Conservation (phyloP, 2,113 vertebrate species). For the Gorsachius goisagi region DNA sequence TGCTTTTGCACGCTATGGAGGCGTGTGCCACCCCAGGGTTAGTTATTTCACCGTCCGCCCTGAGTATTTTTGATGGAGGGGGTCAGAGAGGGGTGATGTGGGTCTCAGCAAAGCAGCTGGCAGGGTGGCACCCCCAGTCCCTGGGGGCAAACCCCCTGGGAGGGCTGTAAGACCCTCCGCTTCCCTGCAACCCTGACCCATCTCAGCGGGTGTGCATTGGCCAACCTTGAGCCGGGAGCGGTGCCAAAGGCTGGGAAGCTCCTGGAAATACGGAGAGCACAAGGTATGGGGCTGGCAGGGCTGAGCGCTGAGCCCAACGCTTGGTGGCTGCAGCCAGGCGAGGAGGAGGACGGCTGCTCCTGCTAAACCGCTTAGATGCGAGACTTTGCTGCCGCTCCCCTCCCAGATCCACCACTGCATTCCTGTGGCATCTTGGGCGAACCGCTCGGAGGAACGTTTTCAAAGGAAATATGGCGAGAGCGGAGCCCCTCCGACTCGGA, state of each 20-base stretch:
- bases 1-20: accelerated
- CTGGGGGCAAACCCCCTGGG: neutral
- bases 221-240: accelerated
- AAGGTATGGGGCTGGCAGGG: neutral
- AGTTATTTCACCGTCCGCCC: neutral
- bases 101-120: neutral
- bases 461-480: neutral
- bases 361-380: neutral
- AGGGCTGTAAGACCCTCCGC: neutral
- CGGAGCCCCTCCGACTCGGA: neutral
- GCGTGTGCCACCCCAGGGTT: accelerated
- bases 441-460: neutral
- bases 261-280: neutral
- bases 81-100: neutral
- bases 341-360: neutral
- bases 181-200: too few species aligned
- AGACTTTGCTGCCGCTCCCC: neutral
- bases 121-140: neutral
- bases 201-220: neutral
- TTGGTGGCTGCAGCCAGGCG: accelerated
- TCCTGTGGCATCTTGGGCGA: constrained; percentile 21
- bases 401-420: neutral
- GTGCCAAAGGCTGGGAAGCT: neutral
- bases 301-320: neutral
- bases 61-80: neutral